phyloP scores from a whole-genome alignment of 2,888 invertebrate species.

The Enchytraeus crypticus region DNA sequence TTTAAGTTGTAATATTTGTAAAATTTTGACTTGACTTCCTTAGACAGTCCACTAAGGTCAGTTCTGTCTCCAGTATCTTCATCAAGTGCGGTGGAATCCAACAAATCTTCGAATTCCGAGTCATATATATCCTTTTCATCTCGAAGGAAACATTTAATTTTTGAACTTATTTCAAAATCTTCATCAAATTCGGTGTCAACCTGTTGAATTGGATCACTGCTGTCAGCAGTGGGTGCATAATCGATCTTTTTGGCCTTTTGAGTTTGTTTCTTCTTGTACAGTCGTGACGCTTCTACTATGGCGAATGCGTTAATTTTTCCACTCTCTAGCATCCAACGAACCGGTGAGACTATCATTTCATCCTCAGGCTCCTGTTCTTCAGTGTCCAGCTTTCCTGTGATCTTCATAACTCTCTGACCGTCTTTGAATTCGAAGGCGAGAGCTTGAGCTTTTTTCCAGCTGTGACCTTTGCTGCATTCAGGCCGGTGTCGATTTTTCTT shows the following conservation, averaged over 20 bases:
- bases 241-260: not conserved
- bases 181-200: no score
- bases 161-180: no score
- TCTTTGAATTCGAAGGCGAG: not conserved
- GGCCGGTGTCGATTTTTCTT: conserved; percentile 5
- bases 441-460: conserved; percentile 3
- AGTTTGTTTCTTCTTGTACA: not conserved
- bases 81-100: not conserved
- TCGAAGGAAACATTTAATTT: no score
- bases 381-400: no score
- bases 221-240: not conserved
- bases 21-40: not conserved
- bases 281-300: no score
- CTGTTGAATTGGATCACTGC: no score
- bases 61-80: not conserved
- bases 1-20: not conserved
- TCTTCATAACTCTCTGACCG: not conserved
- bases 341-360: no score
- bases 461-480: conserved; percentile 6
- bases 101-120: not conserved
- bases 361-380: not conserved
- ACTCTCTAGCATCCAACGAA: no score
- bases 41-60: not conserved
- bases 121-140: not conserved
- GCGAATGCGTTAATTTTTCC: no score